Conservation (phyloP, 2,888 invertebrate genomes). For the Adelphocoris suturalis region DNA sequence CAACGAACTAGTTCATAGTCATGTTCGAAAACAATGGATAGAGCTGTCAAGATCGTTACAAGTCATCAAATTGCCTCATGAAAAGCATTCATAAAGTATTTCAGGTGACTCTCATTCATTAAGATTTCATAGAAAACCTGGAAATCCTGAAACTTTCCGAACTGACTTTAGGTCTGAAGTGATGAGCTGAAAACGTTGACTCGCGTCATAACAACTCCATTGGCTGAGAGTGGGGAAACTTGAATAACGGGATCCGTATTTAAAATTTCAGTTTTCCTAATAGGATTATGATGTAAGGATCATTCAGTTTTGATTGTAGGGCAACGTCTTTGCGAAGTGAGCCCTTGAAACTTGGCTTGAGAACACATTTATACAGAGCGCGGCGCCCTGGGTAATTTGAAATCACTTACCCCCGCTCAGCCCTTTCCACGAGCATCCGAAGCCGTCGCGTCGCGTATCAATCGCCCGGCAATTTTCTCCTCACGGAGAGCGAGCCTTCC, state of each 20-base stretch:
- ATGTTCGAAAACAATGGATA: no score
- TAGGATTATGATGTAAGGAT: conserved; percentile 14
- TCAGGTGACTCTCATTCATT: no score
- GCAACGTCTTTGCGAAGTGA: background rate
- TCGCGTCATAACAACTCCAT: background rate
- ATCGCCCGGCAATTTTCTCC: background rate
- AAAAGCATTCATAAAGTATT: no score
- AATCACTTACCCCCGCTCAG: conserved; percentile 22
- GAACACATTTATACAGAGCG: background rate
- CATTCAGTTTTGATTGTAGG: background rate
- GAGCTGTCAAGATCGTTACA: no score
- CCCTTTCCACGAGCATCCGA: no score
- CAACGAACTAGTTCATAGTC: no score
- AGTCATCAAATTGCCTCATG: no score
- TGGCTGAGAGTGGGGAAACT: background rate
- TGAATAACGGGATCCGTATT: background rate
- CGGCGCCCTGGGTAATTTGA: background rate
- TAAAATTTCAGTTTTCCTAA: background rate
- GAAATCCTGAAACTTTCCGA: background rate
- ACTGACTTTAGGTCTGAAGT: no score
- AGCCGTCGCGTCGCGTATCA: background rate
- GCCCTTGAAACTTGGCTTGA: background rate
- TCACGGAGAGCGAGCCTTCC: background rate
- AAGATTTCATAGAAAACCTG: background rate
- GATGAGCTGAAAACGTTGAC: background rate